Percentiles rank a stretch among this genome's conserved stretches.
phyloP scores from a whole-genome alignment of 2,888 invertebrate genomes.

The Netelia virgata region DNA sequence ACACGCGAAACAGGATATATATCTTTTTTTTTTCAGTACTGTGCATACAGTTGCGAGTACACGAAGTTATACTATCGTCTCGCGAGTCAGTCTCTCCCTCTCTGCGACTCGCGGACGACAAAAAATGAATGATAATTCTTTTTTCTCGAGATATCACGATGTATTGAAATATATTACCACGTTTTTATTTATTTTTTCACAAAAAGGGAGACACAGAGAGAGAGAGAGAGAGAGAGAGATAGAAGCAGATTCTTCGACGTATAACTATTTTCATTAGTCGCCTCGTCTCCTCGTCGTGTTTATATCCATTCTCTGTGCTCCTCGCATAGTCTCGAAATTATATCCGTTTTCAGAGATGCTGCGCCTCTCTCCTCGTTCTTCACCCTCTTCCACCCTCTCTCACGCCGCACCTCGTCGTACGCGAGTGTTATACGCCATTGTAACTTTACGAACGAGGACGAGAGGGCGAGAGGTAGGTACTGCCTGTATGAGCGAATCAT shows the following conservation, averaged over 20 bases:
- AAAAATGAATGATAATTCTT: too few relatives aligned
- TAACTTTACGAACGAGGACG: constrained; percentile 56
- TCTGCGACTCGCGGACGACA: too few relatives aligned
- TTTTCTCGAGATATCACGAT: too few relatives aligned
- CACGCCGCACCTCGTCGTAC: background rate
- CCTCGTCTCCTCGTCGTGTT: constrained; percentile 19
- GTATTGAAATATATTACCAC: too few relatives aligned
- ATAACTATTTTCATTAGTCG: background rate
- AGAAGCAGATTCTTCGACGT: background rate
- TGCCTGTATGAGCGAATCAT: constrained; percentile 45
- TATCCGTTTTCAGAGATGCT: constrained; percentile 52
- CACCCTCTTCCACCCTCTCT: background rate
- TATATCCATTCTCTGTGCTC: constrained; percentile 26
- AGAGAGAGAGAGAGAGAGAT: too few relatives aligned
- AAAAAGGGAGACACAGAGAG: too few relatives aligned
- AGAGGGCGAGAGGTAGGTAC: background rate
- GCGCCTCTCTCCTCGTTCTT: background rate
- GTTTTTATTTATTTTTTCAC: too few relatives aligned
- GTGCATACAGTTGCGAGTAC: background rate
- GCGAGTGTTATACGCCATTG: constrained; percentile 51
- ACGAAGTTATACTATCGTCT: background rate
- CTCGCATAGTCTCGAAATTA: constrained; percentile 37
- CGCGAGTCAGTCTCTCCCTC: too few relatives aligned
- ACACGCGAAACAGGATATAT: background rate
- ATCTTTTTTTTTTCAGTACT: background rate